Evolutionary conservation across 2,797 vertebrate species (phyloP).

Genomic region (Myotis pilosus): DNA sequence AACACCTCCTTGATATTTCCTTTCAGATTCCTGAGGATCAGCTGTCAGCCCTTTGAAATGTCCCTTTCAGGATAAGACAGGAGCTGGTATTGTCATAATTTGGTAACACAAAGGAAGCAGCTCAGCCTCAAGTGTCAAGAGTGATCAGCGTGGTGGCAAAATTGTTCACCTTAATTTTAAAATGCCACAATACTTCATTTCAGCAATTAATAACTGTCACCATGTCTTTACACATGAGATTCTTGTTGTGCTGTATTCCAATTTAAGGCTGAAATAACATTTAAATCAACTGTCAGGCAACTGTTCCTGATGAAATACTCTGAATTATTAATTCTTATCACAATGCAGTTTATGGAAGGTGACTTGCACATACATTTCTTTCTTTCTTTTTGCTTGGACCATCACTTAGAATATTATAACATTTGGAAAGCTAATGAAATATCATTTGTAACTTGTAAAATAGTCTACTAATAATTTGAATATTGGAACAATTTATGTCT

Average conservation of each 20-base stretch:
- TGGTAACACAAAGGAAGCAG: neutral
- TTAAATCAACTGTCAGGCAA: conserved; percentile 19
- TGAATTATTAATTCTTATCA: conserved; percentile 40
- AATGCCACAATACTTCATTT: conserved; percentile 53
- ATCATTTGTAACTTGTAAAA: neutral
- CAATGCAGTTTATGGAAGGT: neutral
- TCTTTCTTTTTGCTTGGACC: neutral
- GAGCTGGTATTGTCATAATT: conserved; percentile 30
- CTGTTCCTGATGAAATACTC: conserved; percentile 24
- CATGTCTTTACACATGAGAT: neutral
- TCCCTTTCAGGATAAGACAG: conserved; percentile 38
- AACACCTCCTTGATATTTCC: conserved; percentile 71
- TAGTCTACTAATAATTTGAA: neutral
- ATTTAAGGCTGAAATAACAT: neutral
- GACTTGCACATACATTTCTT: neutral
- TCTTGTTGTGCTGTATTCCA: neutral
- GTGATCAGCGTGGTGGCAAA: conserved; percentile 51
- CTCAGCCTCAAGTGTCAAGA: conserved; percentile 70
- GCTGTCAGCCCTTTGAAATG: conserved; percentile 69
- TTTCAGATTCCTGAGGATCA: conserved; percentile 64
- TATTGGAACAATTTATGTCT: neutral
- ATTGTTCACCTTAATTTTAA: conserved; percentile 70
- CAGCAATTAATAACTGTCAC: conserved; percentile 62
- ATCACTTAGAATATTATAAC: conserved; percentile 2
- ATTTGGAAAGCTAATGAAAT: neutral